Evolutionary conservation across 2,888 invertebrate genomes (phyloP), one percentile per base, ranked within the genome.

Genomic region (Drosophila phalerata): DNA sequence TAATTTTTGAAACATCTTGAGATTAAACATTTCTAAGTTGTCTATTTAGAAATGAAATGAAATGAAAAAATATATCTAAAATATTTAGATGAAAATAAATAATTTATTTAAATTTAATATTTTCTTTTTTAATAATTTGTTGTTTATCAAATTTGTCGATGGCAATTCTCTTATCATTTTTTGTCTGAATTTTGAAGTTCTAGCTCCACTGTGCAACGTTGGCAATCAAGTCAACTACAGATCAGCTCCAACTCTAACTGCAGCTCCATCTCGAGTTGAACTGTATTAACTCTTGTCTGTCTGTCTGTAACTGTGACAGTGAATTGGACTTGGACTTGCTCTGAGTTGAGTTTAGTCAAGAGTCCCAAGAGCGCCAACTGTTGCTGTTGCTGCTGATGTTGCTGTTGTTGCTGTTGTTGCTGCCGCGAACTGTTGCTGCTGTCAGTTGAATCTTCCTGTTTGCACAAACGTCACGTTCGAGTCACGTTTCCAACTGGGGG

Each of bases 401-500:
- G 38, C 22, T 49, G 40, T 85, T 85, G 83, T 79, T 87, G 81
- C 72, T 63, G 62, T 51, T 48, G 48, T 11, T 11, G 49, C 19
- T n/a, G 61, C 62, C 55, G 69, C 79, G 65, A 30, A 43, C 55
- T 42, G 30, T 45, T 57, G 81, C 85, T 77, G 88, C 86, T 86
- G 86, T 86, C 81, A 83, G 86, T 84, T 84, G 81, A 76, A 85
- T 85, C 89, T 85, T 85, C 88, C 85, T 85, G 85, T 85, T 85
- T 85, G 85, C 89, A 85, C 89, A 85, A 85, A 85, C 85, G 89
- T 85, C 85, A 89, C 89, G 85, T 85, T 87, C 88, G 73, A 85
- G 85, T 85, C 85, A 85, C 89, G 89, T 84, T 84, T 88, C 47
- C 83, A 85, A 88, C 83, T 73, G 81, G 64, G 68, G 81, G 68